phyloP scores from a whole-genome alignment of 2,888 invertebrate genomes.

The Eristalinus sepulchralis region DNA sequence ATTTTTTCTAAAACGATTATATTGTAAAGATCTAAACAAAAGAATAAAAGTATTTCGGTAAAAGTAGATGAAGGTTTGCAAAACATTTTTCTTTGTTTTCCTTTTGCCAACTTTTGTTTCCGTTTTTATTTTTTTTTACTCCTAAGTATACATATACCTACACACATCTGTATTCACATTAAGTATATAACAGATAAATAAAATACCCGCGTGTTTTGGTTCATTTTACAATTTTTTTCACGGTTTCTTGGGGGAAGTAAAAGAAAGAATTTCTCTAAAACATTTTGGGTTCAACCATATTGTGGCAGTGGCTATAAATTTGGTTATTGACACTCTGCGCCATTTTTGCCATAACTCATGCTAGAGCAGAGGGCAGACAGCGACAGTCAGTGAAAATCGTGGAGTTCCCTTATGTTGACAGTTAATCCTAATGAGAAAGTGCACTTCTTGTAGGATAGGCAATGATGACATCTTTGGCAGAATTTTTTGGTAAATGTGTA shows the following conservation, averaged over 20 bases:
- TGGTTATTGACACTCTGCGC: conserved; percentile 32
- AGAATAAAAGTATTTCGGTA: conserved; percentile 64
- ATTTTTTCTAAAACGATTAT: conserved; percentile 15
- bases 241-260: neutral
- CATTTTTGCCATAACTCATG: conserved; percentile 15
- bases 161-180: conserved; percentile 3
- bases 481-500: neutral
- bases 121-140: conserved; percentile 23
- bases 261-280: neutral
- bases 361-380: neutral
- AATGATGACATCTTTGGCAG: neutral
- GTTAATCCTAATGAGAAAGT: neutral
- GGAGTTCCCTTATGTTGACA: neutral
- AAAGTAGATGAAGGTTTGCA: conserved; percentile 73
- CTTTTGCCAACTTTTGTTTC: conserved; percentile 53
- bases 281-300: conserved; percentile 3
- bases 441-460: neutral
- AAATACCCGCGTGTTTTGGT: conserved; percentile 61
- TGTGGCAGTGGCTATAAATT: neutral
- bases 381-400: neutral
- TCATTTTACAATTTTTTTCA: conserved; percentile 36
- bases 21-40: conserved; percentile 38
- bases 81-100: conserved; percentile 69
- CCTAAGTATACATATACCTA: conserved; percentile 40
- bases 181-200: conserved; percentile 22